Evolutionary conservation across 2,113 vertebrate genomes (phyloP), one percentile per base, ranked within the genome.

Genomic region (Trogon surrucura): DNA sequence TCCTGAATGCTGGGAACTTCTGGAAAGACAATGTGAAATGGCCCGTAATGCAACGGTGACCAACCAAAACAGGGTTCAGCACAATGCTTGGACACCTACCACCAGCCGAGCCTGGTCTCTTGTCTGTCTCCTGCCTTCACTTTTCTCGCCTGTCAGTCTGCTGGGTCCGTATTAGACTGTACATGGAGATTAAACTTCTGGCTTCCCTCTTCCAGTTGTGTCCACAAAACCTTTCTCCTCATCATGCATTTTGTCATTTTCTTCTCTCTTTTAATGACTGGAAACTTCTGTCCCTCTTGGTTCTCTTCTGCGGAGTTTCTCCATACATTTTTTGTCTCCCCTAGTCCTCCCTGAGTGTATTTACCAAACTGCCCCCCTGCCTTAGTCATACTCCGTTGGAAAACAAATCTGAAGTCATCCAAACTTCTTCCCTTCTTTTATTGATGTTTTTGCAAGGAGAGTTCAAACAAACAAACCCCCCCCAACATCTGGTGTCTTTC

Each of bases 401-500:
- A 95, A 95, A 58, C 73, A 86, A 93, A 75, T 79, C 65, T 79
- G 32, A 80, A 91, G 41, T 41, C 32, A 77, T 84, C 69, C 86
- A 71, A 16, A 91, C 61, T 64, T 92, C 48, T 72, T 86, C 41
- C 53, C 60, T 92, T 84, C 72, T 88, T 84, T 84, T 69, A 64
- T 53, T 78, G 41, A 92, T 96, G 89, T 81, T 95, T 91, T 89
- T 81, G 53, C 65, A 86, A 91, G 72, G 32, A 58, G 73, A 95
- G 84, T 79, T 95, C 94, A 92, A 92, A 71, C 58, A 88, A 95
- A 94, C 80, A 93, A 70, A 61, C 72, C 81, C 26, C 6, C 15
- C 27, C 22, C 45, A 82, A 54, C 66, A 95, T 87, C 91, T 97
- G 95, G 65, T 97, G 73, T 73, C 72, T 96, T 93, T 96, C 56